Conservation (phyloP, 2,113 vertebrate species). For the Myodes glareolus region DNA sequence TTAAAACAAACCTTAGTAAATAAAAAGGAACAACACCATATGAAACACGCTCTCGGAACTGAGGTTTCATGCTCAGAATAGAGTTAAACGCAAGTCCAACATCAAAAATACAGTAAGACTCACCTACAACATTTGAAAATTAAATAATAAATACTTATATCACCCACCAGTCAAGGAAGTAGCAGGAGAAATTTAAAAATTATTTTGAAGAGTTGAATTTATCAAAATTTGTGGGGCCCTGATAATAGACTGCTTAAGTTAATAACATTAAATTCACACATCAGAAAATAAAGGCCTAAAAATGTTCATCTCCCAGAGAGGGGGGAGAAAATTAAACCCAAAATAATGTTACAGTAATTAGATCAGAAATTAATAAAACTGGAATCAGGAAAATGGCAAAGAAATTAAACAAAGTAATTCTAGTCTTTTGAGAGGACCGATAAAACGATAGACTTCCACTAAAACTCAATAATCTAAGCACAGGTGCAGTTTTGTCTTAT, state of each 20-base stretch:
- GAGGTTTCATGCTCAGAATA: not conserved
- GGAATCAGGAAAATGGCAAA: conserved; percentile 4
- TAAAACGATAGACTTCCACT: not conserved
- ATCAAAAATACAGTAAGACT: not conserved
- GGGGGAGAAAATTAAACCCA: not conserved
- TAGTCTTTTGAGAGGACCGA: not conserved
- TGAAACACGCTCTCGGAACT: not conserved
- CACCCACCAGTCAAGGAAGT: not conserved
- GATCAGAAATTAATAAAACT: not conserved
- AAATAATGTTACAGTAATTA: not conserved
- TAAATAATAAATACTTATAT: not conserved
- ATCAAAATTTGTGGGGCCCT: not conserved
- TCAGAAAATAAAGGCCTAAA: not conserved
- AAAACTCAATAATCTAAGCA: not conserved
- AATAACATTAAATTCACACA: not conserved
- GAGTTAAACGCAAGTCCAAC: not conserved
- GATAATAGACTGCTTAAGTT: not conserved
- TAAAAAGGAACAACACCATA: not conserved
- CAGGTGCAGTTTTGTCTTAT: not conserved
- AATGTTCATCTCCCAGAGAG: not conserved
- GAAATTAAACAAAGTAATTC: not conserved
- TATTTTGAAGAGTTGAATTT: conserved; percentile 24
- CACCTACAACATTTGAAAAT: not conserved
- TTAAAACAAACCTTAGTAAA: not conserved
- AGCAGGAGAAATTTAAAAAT: not conserved